These are phyloP conservation scores for Sceloporus undulatus DNA, from an alignment of 2,113 vertebrate species.

Conservation along the genomic window DNA sequence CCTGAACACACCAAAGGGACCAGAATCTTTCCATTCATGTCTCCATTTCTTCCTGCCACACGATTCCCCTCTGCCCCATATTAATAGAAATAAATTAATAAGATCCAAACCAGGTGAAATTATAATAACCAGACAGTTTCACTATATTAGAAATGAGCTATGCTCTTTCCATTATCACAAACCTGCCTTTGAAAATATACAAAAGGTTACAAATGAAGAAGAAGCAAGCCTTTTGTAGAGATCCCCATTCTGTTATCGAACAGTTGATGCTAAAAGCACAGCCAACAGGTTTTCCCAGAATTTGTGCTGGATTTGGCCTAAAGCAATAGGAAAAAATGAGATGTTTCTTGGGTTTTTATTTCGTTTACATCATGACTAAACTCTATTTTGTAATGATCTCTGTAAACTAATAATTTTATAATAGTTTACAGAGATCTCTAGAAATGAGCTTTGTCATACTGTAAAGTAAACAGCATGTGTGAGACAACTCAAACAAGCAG, in stretches of 20 bases:
- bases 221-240: background rate
- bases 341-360: background rate
- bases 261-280: background rate
- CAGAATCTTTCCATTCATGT: background rate
- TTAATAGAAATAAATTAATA: background rate
- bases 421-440: too few species aligned
- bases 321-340: background rate
- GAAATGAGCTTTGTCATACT: too few species aligned
- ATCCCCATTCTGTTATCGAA: background rate
- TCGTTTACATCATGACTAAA: background rate
- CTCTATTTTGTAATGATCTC: background rate
- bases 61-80: background rate
- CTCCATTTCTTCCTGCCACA: background rate
- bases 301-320: background rate
- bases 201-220: conserved; percentile 4
- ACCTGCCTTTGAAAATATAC: background rate
- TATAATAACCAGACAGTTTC: background rate
- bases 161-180: background rate
- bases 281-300: background rate
- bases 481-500: background rate
- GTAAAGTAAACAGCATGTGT: too few species aligned
- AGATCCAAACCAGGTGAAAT: background rate
- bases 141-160: background rate
- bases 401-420: background rate
- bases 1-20: background rate